Evolutionary conservation across 2,888 invertebrate species (phyloP).

Genomic region (Cosmia pyralina): DNA sequence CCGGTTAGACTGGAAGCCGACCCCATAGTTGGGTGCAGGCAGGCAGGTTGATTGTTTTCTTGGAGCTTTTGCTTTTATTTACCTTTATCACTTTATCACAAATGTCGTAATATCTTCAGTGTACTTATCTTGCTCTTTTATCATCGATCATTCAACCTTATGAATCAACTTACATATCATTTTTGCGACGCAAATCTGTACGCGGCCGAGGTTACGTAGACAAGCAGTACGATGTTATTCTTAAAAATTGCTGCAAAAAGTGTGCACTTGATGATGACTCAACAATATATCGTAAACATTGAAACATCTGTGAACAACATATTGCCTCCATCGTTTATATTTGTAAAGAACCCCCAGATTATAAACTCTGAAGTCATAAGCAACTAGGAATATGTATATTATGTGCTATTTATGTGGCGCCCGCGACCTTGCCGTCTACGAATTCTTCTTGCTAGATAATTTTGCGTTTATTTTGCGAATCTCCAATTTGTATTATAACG

Average conservation of each 20-base stretch:
- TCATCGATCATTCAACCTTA: background rate
- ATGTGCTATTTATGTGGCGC: background rate
- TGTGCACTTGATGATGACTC: constrained; percentile 6
- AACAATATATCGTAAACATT: constrained; percentile 13
- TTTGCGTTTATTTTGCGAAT: constrained; percentile 4
- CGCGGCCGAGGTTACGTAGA: background rate
- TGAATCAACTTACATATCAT: background rate
- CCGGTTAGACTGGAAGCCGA: no score
- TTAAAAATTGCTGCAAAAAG: no score
- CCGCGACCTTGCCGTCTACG: constrained; percentile 22
- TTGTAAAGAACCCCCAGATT: constrained; percentile 2
- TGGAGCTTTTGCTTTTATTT: background rate
- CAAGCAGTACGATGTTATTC: constrained; percentile 6
- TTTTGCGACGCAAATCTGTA: background rate
- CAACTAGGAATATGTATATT: constrained; percentile 4
- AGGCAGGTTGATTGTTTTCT: no score
- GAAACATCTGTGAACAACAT: constrained; percentile 1
- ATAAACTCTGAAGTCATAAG: background rate
- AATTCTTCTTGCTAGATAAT: background rate
- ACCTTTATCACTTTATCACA: background rate
- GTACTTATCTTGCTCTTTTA: background rate
- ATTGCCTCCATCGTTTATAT: background rate
- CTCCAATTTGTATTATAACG: constrained; percentile 20
- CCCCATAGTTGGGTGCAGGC: no score
- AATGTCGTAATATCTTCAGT: background rate